A percentile compares a stretch with the other conserved stretches of the same genome.
phyloP scores from a whole-genome alignment of 2,888 invertebrate genomes.

The Xestobium rufovillosum region DNA sequence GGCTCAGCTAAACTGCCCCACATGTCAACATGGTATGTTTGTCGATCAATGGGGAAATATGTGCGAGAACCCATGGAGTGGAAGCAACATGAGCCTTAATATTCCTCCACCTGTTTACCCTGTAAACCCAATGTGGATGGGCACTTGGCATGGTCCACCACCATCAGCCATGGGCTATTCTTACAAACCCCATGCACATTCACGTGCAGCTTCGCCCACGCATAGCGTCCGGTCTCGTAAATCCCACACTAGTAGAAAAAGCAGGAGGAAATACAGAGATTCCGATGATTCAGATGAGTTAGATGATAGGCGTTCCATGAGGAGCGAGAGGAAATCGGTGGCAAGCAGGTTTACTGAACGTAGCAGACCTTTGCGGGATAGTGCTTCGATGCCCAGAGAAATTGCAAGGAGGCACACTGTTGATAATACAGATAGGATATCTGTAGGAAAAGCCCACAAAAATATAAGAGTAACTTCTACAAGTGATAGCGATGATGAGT shows the following conservation, averaged over 20 bases:
- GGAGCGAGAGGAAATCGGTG: constrained; percentile 33
- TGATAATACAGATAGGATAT: constrained; percentile 30
- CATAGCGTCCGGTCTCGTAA: constrained; percentile 63
- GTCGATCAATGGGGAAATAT: constrained; percentile 37
- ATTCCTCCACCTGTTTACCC: constrained; percentile 35
- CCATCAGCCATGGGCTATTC: constrained; percentile 36
- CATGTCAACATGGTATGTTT: constrained; percentile 44
- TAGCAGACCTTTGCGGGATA: constrained; percentile 29
- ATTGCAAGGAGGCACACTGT: constrained; percentile 25
- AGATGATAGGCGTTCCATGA: constrained; percentile 39
- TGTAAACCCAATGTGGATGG: constrained; percentile 44
- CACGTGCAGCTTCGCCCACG: constrained; percentile 61
- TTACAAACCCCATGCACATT: constrained; percentile 48
- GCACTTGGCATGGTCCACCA: constrained; percentile 42
- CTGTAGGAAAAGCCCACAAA: constrained; percentile 27
- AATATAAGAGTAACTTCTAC: constrained; percentile 31
- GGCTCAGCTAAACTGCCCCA: constrained; percentile 58
- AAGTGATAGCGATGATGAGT: constrained; percentile 34
- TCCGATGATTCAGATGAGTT: constrained; percentile 44
- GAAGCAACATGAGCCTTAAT: constrained; percentile 53
- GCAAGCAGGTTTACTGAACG: constrained; percentile 28
- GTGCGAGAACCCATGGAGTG: constrained; percentile 37
- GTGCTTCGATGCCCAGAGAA: constrained; percentile 35
- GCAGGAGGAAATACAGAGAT: constrained; percentile 42
- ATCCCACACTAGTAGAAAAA: constrained; percentile 54